Base-by-base conservation (phyloP, 2,888 invertebrate genomes). In the Branchinecta sandiegonensis region DNA sequence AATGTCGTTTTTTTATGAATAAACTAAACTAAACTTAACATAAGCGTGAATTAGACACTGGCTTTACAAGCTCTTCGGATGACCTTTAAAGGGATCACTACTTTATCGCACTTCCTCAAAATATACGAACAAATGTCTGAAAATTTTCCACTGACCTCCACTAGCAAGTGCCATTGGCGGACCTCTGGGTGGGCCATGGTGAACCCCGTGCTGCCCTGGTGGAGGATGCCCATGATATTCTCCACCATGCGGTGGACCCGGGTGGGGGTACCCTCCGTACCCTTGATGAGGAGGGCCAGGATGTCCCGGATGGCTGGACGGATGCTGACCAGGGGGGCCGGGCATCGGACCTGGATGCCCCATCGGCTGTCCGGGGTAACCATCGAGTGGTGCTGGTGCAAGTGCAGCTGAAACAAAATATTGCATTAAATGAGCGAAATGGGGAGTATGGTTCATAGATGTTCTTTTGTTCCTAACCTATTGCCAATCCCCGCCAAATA, bases 221-320 rank as follows among this genome's bases (percentile, higher is more conserved):
- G 69, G 69, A 10, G 65, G 66, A 65, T 70, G 69, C 10, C 70
- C 71, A 37, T 72, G 71, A 68, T 68, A 71, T 69, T 70, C 71
- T 47, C 72, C 73, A 65, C 71, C 72, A 67, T 72, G 71, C 56
- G 73, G 71, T 46, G 70, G 70, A 14, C 70, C 70, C 13, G 70
- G 71, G 4, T 69, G 71, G 47, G 70, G 70, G 65, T 71, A 70
- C 17, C 67, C 67, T 48, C 71, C 69, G 47, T 69, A 67, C 48
- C 70, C 71, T 17, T 37, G 37, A 37, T 70, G 72, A 64, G 72
- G 71, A 68, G 69, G 71, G 48, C 70, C 69, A 48, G 72, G 70
- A 68, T 70, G 48, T 23, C 70, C 72, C 50, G 73, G 73, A 67
- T 73, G 73, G 13, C 71, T 70, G 48, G 71, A 71, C 65, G 72